Conservation (phyloP, 1,140 invertebrate genomes). For the Conopomorpha cramerella region DNA sequence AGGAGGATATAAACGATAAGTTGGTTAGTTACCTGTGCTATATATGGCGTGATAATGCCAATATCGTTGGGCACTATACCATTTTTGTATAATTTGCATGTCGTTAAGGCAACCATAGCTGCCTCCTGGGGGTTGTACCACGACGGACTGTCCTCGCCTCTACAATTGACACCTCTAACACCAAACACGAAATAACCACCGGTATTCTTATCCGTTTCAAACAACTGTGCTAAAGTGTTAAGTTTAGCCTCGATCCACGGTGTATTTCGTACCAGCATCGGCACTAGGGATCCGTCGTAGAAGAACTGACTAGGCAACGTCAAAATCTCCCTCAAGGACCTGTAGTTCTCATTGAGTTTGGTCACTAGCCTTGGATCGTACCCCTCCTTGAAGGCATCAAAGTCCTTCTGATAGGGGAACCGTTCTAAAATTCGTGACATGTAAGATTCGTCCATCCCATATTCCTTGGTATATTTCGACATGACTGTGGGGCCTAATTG, state of each 20-base stretch:
- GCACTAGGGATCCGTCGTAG: constrained; percentile 74
- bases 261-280: constrained; percentile 53
- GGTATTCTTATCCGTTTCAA: constrained; percentile 30
- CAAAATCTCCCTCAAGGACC: constrained; percentile 80
- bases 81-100: constrained; percentile 66
- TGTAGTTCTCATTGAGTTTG: constrained; percentile 75
- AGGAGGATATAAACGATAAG: too few relatives aligned
- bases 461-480: constrained; percentile 65
- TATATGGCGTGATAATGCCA: constrained; percentile 93
- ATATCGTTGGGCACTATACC: constrained; percentile 73
- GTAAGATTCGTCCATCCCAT: constrained; percentile 73
- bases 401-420: constrained; percentile 70
- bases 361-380: constrained; percentile 75
- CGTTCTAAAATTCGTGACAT: constrained; percentile 70
- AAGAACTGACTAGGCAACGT: constrained; percentile 78
- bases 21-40: constrained; percentile 93
- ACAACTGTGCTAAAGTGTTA: too few relatives aligned
- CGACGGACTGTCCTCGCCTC: constrained; percentile 77
- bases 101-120: constrained; percentile 65
- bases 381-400: constrained; percentile 41
- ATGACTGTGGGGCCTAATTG: constrained; percentile 86
- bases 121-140: constrained; percentile 92
- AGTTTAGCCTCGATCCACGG: too few relatives aligned
- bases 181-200: constrained; percentile 85
- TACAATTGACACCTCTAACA: constrained; percentile 74